These are phyloP conservation scores for Aplodontia rufa DNA, from an alignment of 2,113 vertebrate genomes.

Conservation along the genomic window DNA sequence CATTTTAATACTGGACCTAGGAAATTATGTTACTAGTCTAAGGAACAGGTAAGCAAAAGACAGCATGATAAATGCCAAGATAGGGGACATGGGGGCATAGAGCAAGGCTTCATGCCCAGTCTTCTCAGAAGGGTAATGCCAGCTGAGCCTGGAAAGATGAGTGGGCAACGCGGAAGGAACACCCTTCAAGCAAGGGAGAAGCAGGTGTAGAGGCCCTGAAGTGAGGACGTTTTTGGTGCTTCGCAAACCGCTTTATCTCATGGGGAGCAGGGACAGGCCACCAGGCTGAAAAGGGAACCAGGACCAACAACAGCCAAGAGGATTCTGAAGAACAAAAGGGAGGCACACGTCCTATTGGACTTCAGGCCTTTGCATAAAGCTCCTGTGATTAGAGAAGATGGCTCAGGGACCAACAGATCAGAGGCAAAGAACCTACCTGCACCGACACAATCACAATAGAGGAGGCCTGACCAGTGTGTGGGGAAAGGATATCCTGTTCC, in stretches of 20 bases:
- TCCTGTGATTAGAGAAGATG: neutral
- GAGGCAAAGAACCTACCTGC: neutral
- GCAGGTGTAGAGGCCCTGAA: neutral
- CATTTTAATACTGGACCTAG: neutral
- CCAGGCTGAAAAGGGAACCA: neutral
- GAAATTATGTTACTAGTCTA: neutral
- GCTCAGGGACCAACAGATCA: neutral
- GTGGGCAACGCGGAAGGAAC: neutral
- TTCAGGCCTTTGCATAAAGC: neutral
- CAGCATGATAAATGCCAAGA: neutral
- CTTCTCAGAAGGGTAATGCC: neutral
- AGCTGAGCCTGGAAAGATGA: neutral
- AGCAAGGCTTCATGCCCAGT: neutral
- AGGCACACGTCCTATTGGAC: neutral
- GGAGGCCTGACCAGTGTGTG: neutral
- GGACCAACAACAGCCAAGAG: neutral
- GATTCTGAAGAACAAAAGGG: neutral
- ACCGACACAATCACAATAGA: neutral
- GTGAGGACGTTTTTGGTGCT: neutral
- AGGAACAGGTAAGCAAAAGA: neutral
- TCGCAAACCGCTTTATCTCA: neutral
- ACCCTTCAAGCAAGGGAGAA: neutral
- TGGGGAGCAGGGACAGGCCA: neutral
- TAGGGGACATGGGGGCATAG: rapidly evolving
- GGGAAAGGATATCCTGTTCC: neutral